These are phyloP conservation scores for Salticus scenicus DNA, from an alignment of 2,888 invertebrate genomes.

Conservation along the genomic window DNA sequence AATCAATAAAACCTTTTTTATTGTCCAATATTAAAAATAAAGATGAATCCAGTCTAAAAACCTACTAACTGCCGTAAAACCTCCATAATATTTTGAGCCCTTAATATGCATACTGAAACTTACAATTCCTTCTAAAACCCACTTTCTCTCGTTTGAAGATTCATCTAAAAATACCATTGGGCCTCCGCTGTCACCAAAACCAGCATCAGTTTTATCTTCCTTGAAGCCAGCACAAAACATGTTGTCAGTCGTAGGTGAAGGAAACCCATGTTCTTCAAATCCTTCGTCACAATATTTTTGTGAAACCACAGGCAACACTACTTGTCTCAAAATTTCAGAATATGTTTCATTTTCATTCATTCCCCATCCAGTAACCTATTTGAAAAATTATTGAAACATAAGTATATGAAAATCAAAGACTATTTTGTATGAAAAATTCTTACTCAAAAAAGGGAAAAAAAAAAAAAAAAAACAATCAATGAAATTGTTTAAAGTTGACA, in stretches of 20 bases:
- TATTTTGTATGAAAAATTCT: no score
- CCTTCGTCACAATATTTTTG: slow-evolving; percentile 69
- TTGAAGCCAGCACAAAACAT: slow-evolving; percentile 69
- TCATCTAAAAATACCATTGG: slow-evolving; percentile 71
- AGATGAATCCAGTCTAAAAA: slow-evolving; percentile 71
- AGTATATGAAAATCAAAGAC: no score
- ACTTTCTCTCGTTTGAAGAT: slow-evolving; percentile 57
- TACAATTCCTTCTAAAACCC: slow-evolving; percentile 72
- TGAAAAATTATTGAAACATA: no score
- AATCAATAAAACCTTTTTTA: no score
- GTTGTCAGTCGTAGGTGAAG: slow-evolving; percentile 59
- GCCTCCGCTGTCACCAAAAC: slow-evolving; percentile 72
- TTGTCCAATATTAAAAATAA: no score
- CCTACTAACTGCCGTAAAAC: slow-evolving; percentile 69
- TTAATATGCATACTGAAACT: slow-evolving; percentile 72
- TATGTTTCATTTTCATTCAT: slow-evolving; percentile 68
- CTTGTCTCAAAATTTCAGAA: slow-evolving; percentile 69
- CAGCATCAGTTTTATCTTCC: slow-evolving; percentile 63
- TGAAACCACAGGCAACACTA: slow-evolving; percentile 70
- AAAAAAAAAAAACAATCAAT: no score
- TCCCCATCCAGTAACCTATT: slow-evolving; percentile 72
- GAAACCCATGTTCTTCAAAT: slow-evolving; percentile 65
- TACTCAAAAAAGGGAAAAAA: no score
- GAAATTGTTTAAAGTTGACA: no score
- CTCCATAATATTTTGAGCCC: slow-evolving; percentile 71